These are phyloP conservation scores for Conopomorpha cramerella DNA, from an alignment of 1,140 invertebrate genomes.

Conservation along the genomic window DNA sequence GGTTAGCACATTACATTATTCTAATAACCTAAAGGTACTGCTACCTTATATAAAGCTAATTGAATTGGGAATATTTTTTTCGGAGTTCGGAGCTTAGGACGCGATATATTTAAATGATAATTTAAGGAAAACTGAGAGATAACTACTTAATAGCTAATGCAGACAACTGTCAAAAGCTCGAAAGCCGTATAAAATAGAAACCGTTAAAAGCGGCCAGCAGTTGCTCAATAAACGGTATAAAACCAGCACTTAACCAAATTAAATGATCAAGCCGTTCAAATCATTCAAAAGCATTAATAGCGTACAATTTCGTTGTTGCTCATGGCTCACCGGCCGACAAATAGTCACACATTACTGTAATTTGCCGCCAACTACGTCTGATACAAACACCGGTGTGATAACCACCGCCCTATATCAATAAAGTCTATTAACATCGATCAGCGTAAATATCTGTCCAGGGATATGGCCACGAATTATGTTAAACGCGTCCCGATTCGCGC, in stretches of 20 bases:
- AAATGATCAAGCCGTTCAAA: conserved; percentile 20
- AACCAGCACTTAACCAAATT: conserved; percentile 1
- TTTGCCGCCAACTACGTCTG: conserved; percentile 32
- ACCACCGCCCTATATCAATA: conserved; percentile 49
- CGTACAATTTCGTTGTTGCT: conserved; percentile 31
- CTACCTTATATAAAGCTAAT: too few species aligned
- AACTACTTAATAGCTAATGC: too few species aligned
- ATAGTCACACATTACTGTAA: conserved; percentile 41
- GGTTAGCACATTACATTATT: too few species aligned
- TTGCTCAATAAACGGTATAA: not conserved
- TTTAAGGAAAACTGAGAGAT: too few species aligned
- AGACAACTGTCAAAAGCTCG: too few species aligned
- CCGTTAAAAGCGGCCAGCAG: not conserved
- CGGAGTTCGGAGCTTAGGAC: too few species aligned
- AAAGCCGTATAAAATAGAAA: too few species aligned
- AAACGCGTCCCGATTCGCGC: conserved; percentile 21
- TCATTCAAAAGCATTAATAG: conserved; percentile 33
- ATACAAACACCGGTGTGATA: conserved; percentile 23
- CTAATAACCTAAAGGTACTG: too few species aligned
- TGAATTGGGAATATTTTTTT: too few species aligned
- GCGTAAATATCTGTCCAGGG: conserved; percentile 34
- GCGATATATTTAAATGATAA: too few species aligned
- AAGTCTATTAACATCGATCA: conserved; percentile 52
- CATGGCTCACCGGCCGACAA: conserved; percentile 22
- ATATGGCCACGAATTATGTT: conserved; percentile 42